Conservation (phyloP, 2,797 vertebrate genomes). For the Poeciliopsis presidionis region DNA sequence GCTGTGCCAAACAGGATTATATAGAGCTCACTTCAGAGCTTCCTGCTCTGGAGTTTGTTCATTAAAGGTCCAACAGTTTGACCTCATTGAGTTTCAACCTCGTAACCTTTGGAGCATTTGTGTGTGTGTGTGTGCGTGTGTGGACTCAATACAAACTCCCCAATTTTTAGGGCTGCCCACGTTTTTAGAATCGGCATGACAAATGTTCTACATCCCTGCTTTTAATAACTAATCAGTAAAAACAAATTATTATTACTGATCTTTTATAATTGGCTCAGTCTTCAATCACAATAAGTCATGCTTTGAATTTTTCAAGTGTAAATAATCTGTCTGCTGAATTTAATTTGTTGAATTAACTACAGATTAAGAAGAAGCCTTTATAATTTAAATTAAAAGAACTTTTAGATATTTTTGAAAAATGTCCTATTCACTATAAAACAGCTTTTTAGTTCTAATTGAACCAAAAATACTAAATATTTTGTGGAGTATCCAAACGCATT, state of each 20-base stretch:
- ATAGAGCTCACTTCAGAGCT: not conserved
- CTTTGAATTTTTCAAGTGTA: not conserved
- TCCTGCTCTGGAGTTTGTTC: not conserved
- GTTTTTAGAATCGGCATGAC: not conserved
- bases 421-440: not conserved
- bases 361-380: not conserved
- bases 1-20: slow-evolving; percentile 3
- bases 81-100: not conserved
- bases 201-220: not conserved
- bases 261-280: too few species aligned
- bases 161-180: not conserved
- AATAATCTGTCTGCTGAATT: not conserved
- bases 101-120: not conserved
- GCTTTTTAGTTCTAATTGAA: too few species aligned
- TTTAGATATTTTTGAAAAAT: not conserved
- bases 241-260: not conserved
- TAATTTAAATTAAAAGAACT: not conserved
- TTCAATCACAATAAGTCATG: too few species aligned
- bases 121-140: not conserved
- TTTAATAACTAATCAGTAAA: not conserved
- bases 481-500: not conserved
- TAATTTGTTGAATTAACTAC: not conserved
- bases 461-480: not conserved
- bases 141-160: not conserved
- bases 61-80: slow-evolving; percentile 5